Percentiles rank a stretch among this genome's conserved stretches.
phyloP scores from a whole-genome alignment of 2,113 vertebrate genomes.

The Lophius piscatorius region DNA sequence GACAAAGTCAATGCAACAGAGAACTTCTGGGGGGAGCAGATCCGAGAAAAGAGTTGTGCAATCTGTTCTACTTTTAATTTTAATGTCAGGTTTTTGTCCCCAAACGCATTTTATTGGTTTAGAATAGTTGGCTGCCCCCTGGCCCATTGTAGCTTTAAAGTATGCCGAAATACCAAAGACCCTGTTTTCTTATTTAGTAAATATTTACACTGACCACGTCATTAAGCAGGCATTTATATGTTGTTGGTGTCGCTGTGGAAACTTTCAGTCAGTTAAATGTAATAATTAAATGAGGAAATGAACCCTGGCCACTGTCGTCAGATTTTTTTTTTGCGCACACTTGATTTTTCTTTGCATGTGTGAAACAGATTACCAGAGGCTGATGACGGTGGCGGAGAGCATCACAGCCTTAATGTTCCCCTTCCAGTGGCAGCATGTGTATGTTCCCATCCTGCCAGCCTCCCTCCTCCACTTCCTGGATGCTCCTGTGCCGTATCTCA shows the following conservation, averaged over 20 bases:
- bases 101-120: neutral
- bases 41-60: neutral
- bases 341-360: constrained; percentile 13
- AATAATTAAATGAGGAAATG: too few species aligned
- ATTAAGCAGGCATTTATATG: too few species aligned
- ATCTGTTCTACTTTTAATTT: neutral
- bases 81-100: neutral
- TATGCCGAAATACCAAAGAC: too few species aligned
- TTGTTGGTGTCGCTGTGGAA: too few species aligned
- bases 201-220: too few species aligned
- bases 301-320: too few species aligned
- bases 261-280: too few species aligned
- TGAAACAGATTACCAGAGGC: constrained; percentile 92
- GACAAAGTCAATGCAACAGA: too few species aligned
- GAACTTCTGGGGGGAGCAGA: neutral
- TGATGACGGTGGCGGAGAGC: constrained; percentile 96
- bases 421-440: constrained; percentile 98
- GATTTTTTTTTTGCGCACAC: too few species aligned
- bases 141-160: neutral
- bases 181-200: too few species aligned
- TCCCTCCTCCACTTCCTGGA: constrained; percentile 97
- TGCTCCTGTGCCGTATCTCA: constrained; percentile 96
- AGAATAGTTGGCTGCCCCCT: neutral
- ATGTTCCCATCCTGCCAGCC: constrained; percentile 97
- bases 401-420: constrained; percentile 97